Percentiles rank a stretch among this genome's conserved stretches.
These are phyloP conservation scores for Heliconius ismenius DNA, from an alignment of 2,888 invertebrate genomes.

Conservation along the genomic window DNA sequence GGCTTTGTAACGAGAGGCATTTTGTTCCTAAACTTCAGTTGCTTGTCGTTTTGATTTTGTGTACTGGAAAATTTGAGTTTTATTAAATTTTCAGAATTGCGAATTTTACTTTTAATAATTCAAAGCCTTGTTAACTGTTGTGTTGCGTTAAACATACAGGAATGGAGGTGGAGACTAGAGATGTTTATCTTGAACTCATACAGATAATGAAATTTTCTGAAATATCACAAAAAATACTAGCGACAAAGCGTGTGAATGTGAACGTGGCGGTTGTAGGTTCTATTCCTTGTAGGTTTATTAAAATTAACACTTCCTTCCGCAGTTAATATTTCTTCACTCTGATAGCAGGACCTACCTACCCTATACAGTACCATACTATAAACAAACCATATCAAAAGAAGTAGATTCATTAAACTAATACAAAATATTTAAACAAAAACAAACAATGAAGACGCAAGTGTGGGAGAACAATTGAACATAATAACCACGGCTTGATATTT, in stretches of 20 bases:
- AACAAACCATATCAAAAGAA: not conserved
- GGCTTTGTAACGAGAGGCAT: slow-evolving; percentile 32
- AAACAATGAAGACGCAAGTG: slow-evolving; percentile 13
- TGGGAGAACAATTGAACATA: slow-evolving; percentile 24
- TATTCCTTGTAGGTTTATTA: too few species aligned
- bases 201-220: too few species aligned
- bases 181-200: not conserved
- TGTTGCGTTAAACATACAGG: too few species aligned
- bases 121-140: not conserved
- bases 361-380: too few species aligned
- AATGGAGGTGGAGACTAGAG: too few species aligned
- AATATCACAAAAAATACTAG: too few species aligned
- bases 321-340: too few species aligned
- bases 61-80: not conserved
- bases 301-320: too few species aligned
- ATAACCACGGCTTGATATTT: slow-evolving; percentile 28
- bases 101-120: not conserved
- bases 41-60: slow-evolving; percentile 13
- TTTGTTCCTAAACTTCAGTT: slow-evolving; percentile 29
- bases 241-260: too few species aligned
- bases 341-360: too few species aligned
- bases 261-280: too few species aligned
- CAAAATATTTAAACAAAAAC: slow-evolving; percentile 20
- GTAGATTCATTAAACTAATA: not conserved
- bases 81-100: not conserved